Percentiles rank a stretch among this genome's conserved stretches.
Conservation (phyloP, 2,888 invertebrate genomes). For the Alloplasta piceator region DNA sequence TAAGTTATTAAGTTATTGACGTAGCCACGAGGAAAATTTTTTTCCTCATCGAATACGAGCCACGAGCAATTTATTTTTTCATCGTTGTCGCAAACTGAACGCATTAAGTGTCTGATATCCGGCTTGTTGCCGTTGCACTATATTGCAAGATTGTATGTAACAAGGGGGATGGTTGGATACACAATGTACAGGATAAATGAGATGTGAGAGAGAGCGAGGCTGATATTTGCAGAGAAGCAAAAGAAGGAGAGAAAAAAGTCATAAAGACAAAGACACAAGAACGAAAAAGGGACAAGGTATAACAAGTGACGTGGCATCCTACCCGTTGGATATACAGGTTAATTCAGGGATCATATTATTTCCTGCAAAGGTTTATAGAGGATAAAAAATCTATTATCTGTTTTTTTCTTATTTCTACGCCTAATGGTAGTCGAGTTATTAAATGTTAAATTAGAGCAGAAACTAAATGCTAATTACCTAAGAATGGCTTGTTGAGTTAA, state of each 20-base stretch:
- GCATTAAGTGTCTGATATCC: neutral
- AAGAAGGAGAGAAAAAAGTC: neutral
- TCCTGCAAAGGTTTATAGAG: no score
- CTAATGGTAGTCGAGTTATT: no score
- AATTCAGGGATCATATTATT: no score
- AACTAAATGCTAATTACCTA: no score
- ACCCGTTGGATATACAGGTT: no score
- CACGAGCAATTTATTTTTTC: neutral
- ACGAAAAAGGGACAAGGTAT: slow-evolving; percentile 14
- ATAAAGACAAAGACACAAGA: slow-evolving; percentile 9
- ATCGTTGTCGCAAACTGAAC: neutral
- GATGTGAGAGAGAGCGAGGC: neutral
- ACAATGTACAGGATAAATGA: neutral
- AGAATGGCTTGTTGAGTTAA: no score
- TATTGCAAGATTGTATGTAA: slow-evolving; percentile 1
- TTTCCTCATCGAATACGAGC: neutral
- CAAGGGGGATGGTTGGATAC: neutral
- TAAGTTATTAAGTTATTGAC: no score
- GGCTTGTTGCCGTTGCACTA: slow-evolving; percentile 4
- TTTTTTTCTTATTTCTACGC: no score
- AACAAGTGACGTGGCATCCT: neutral
- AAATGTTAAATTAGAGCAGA: no score
- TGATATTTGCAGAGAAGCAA: slow-evolving; percentile 15
- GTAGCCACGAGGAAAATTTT: neutral
- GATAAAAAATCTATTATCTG: no score